Percentiles rank a stretch among this genome's conserved stretches.
These are phyloP conservation scores for Lucinisca nassula DNA, from an alignment of 2,888 invertebrate species.

Conservation along the genomic window DNA sequence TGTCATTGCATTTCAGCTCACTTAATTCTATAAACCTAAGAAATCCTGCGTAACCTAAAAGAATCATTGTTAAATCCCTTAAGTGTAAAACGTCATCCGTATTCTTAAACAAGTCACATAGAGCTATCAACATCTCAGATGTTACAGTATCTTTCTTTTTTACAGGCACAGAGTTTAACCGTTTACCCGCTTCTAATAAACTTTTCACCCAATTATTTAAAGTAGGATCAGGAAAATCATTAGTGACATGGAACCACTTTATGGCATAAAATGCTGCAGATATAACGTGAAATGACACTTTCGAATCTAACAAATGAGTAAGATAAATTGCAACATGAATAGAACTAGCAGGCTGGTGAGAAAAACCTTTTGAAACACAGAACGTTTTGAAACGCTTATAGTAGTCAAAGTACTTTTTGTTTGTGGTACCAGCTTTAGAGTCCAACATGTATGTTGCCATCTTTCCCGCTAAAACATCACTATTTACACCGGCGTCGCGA, in stretches of 20 bases:
- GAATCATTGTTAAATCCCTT: too few relatives aligned
- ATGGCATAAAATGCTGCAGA: slow-evolving; percentile 47
- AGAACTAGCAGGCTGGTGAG: slow-evolving; percentile 31
- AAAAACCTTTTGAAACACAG: too few relatives aligned
- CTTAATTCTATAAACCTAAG: too few relatives aligned
- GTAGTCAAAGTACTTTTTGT: slow-evolving; percentile 20
- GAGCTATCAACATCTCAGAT: slow-evolving; percentile 24
- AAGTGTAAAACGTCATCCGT: slow-evolving; percentile 1
- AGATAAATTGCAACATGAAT: slow-evolving; percentile 46
- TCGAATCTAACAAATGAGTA: slow-evolving; percentile 27
- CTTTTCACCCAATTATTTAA: slow-evolving; percentile 34
- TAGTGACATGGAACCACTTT: slow-evolving; percentile 49
- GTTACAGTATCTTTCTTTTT: slow-evolving; percentile 43
- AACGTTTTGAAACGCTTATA: slow-evolving; percentile 31
- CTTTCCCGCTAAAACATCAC: neutral
- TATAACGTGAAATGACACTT: slow-evolving; percentile 25
- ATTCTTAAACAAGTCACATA: slow-evolving; percentile 29
- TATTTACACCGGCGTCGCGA: neutral
- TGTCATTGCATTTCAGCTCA: too few relatives aligned
- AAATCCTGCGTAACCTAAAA: too few relatives aligned
- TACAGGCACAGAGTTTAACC: slow-evolving; percentile 38
- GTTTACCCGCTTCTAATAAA: slow-evolving; percentile 39
- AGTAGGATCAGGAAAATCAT: slow-evolving; percentile 34
- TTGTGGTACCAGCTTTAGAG: slow-evolving; percentile 39
- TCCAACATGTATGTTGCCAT: slow-evolving; percentile 28